These are phyloP conservation scores for Vimba vimba DNA, from an alignment of 2,113 vertebrate genomes.

Conservation along the genomic window DNA sequence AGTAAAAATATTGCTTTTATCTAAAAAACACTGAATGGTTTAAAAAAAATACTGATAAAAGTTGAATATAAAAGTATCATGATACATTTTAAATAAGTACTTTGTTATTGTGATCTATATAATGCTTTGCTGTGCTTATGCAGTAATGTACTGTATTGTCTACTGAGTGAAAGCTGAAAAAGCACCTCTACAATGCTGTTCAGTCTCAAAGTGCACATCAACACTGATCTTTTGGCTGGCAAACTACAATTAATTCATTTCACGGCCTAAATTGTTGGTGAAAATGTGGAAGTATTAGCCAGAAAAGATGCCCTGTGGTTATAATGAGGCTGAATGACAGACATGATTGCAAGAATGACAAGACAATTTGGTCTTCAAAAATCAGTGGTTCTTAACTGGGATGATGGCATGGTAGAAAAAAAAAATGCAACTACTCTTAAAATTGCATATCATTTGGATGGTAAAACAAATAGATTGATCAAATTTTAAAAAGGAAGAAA, in stretches of 20 bases:
- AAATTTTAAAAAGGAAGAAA: neutral
- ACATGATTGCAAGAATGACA: neutral
- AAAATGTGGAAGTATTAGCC: neutral
- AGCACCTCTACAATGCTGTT: neutral
- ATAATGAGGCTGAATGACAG: neutral
- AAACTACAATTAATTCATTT: neutral
- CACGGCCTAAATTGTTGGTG: neutral
- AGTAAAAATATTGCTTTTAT: slow-evolving; percentile 13
- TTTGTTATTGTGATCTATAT: neutral
- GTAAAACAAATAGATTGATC: neutral
- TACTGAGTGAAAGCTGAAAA: neutral
- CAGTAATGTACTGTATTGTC: neutral
- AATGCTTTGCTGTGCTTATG: neutral
- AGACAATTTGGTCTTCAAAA: neutral
- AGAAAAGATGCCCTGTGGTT: neutral
- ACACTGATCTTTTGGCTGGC: neutral
- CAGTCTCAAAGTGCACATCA: slow-evolving; percentile 1
- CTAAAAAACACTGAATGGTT: slow-evolving; percentile 12
- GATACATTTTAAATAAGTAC: slow-evolving; percentile 33
- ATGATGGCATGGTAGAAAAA: neutral
- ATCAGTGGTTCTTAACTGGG: neutral
- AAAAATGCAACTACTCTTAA: neutral
- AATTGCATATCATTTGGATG: neutral
- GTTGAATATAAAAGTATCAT: slow-evolving; percentile 19
- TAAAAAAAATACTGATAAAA: slow-evolving; percentile 30